Conservation (phyloP, 2,113 vertebrate genomes). For the Phodopus roborovskii region DNA sequence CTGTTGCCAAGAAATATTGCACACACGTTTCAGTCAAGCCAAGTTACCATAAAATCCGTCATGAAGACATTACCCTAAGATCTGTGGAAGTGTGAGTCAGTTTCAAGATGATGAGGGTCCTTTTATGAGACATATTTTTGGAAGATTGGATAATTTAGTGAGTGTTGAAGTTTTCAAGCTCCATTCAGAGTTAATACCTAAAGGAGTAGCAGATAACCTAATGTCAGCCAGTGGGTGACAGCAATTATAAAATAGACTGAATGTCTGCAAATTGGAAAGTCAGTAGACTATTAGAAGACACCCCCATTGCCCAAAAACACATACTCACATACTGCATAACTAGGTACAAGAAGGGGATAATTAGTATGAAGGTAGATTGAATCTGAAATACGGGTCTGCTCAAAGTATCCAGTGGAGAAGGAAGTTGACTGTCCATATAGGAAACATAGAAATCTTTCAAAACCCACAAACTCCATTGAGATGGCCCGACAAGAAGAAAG, state of each 20-base stretch:
- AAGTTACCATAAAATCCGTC: not conserved
- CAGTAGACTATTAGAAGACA: not conserved
- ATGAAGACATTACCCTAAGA: constrained; percentile 22
- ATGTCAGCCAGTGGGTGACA: not conserved
- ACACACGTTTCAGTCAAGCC: not conserved
- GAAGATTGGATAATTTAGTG: not conserved
- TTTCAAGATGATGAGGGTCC: not conserved
- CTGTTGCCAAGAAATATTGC: constrained; percentile 26
- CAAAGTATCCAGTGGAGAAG: not conserved
- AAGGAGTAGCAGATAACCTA: not conserved
- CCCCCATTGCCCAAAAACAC: not conserved
- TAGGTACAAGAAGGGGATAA: not conserved
- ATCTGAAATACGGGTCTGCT: not conserved
- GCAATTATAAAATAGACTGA: not conserved
- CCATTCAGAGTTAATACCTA: constrained; percentile 42
- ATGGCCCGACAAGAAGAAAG: not conserved
- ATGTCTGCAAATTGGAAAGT: not conserved
- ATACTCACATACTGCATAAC: not conserved
- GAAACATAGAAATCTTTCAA: not conserved
- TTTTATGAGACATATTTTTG: constrained; percentile 55
- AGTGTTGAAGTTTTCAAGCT: constrained; percentile 41
- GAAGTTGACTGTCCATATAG: not conserved
- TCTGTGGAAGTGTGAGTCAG: constrained; percentile 7
- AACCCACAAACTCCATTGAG: not conserved
- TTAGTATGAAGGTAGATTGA: not conserved